Evolutionary conservation across 2,888 invertebrate species (phyloP).

Genomic region (Sphinx pinastri): DNA sequence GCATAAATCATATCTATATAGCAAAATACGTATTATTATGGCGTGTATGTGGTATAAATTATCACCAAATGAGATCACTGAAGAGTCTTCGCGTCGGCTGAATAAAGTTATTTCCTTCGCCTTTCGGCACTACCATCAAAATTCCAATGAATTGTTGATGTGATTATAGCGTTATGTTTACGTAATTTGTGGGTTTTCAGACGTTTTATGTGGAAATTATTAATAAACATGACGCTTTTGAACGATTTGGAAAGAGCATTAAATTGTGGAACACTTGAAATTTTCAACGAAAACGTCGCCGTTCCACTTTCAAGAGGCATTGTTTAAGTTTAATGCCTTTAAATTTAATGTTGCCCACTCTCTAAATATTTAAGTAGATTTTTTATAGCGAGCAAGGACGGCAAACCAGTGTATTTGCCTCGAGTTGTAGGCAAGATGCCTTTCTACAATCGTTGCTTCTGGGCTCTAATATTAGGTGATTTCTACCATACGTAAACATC

Average conservation of each 20-base stretch:
- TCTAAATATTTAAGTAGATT: background rate
- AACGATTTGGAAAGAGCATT: background rate
- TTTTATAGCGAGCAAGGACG: background rate
- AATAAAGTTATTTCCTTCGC: conserved; percentile 12
- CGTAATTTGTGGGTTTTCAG: background rate
- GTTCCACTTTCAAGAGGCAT: too few relatives aligned
- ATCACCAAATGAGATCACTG: conserved; percentile 16
- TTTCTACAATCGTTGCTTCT: too few relatives aligned
- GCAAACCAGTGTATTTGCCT: too few relatives aligned
- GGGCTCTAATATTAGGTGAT: too few relatives aligned
- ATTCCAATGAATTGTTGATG: conserved; percentile 12
- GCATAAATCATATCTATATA: conserved; percentile 5
- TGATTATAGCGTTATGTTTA: conserved; percentile 12
- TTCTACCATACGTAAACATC: too few relatives aligned
- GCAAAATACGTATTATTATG: background rate
- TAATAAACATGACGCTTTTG: background rate
- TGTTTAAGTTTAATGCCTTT: too few relatives aligned
- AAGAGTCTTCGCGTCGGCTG: conserved; percentile 2
- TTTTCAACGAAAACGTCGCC: background rate
- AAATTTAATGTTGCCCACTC: background rate
- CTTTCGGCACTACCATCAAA: conserved; percentile 4
- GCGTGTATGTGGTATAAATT: conserved; percentile 22
- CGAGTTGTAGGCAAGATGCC: too few relatives aligned
- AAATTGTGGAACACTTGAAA: background rate
- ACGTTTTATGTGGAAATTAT: background rate